Evolutionary conservation across 2,797 vertebrate species (phyloP).

Genomic region (Pseudotriccus pelzelni): DNA sequence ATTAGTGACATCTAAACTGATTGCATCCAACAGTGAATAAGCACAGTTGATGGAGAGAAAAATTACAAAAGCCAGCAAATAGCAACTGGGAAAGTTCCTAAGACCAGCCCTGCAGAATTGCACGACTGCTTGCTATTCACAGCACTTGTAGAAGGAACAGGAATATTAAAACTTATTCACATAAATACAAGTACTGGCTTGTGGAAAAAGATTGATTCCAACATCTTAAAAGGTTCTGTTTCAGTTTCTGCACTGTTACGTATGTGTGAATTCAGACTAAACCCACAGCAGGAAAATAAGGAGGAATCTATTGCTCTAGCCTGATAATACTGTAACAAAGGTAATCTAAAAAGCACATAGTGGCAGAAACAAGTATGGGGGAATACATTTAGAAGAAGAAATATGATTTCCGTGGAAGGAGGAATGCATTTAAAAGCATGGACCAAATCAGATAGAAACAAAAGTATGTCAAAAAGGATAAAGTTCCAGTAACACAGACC

Average conservation of each 20-base stretch:
- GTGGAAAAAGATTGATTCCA: background rate
- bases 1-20: background rate
- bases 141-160: background rate
- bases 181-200: background rate
- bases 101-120: background rate
- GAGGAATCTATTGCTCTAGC: background rate
- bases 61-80: background rate
- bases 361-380: background rate
- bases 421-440: background rate
- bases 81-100: background rate
- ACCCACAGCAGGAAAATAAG: background rate
- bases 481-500: background rate
- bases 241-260: background rate
- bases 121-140: background rate
- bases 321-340: background rate
- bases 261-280: background rate
- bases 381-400: background rate
- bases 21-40: background rate
- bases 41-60: background rate
- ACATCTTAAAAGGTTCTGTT: background rate
- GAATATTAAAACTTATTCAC: background rate
- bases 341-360: background rate
- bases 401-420: background rate
- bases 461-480: background rate
- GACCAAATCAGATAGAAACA: conserved; percentile 21